Percentiles rank a stretch among this genome's conserved stretches.
Evolutionary conservation across 2,797 vertebrate genomes (phyloP).

Genomic region (Mionectes olivaceus): DNA sequence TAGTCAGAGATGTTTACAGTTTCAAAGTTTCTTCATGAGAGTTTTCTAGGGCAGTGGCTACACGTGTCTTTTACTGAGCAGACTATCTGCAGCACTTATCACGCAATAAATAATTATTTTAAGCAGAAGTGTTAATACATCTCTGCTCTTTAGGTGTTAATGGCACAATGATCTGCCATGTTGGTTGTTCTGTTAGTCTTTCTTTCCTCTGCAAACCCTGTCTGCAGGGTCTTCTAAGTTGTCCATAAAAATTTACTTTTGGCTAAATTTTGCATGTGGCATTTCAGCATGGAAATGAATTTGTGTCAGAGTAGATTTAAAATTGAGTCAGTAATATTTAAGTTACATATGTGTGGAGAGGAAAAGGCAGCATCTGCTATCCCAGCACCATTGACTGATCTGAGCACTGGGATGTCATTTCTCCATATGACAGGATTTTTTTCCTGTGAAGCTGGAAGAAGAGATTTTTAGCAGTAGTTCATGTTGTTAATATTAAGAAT

Average conservation of each 20-base stretch:
- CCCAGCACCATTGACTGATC: neutral
- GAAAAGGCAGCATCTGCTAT: slow-evolving; percentile 15
- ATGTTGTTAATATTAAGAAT: neutral
- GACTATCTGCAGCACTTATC: neutral
- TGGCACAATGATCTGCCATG: neutral
- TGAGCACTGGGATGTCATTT: neutral
- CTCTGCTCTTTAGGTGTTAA: neutral
- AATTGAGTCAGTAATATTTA: slow-evolving; percentile 40
- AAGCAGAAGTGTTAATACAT: neutral
- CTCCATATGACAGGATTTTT: neutral
- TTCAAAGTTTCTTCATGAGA: neutral
- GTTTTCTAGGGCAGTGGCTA: neutral
- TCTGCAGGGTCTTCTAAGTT: neutral
- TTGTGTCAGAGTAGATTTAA: slow-evolving; percentile 36
- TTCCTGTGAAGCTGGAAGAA: neutral
- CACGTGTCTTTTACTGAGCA: neutral
- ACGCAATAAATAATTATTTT: neutral
- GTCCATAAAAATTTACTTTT: slow-evolving; percentile 20
- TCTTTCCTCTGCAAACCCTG: neutral
- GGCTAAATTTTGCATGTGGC: neutral
- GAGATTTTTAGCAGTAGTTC: neutral
- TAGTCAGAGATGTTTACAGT: neutral
- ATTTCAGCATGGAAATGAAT: slow-evolving; percentile 34
- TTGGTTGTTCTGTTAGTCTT: neutral
- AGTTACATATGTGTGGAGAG: neutral